These are phyloP conservation scores for Symphodus melops DNA, from an alignment of 2,113 vertebrate genomes.

Conservation along the genomic window DNA sequence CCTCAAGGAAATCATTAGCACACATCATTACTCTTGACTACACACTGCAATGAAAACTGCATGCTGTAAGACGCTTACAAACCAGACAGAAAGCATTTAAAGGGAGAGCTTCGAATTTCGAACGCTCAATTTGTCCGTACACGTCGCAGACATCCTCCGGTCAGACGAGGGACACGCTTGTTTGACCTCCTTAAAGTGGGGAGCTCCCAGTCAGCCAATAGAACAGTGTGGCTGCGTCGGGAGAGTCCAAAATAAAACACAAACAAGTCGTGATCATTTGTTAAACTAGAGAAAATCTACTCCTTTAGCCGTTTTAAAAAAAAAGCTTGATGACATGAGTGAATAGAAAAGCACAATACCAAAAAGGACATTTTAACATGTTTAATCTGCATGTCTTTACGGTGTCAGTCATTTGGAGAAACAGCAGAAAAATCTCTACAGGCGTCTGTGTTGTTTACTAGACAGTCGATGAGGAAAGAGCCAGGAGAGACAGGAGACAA, in stretches of 20 bases:
- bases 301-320: too few species aligned
- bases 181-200: constrained; percentile 27
- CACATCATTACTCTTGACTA: constrained; percentile 78
- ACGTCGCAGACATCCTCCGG: constrained; percentile 25
- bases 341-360: background rate
- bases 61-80: constrained; percentile 46
- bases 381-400: constrained; percentile 4
- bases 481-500: constrained; percentile 30
- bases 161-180: constrained; percentile 37
- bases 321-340: too few species aligned
- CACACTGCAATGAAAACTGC: constrained; percentile 59
- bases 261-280: constrained; percentile 31
- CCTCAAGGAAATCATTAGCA: constrained; percentile 78
- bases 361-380: background rate
- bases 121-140: constrained; percentile 47
- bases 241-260: constrained; percentile 27
- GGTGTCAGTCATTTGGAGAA: background rate
- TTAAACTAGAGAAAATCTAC: background rate
- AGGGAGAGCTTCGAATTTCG: constrained; percentile 33
- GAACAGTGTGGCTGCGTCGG: constrained; percentile 12
- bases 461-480: constrained; percentile 3
- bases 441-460: constrained; percentile 12
- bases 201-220: constrained; percentile 9
- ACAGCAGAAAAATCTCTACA: constrained; percentile 20
- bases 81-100: constrained; percentile 52